Evolutionary conservation across 2,797 vertebrate genomes (phyloP), one percentile per base, ranked within the genome.

Genomic region (Rhinatrema bivittatum): DNA sequence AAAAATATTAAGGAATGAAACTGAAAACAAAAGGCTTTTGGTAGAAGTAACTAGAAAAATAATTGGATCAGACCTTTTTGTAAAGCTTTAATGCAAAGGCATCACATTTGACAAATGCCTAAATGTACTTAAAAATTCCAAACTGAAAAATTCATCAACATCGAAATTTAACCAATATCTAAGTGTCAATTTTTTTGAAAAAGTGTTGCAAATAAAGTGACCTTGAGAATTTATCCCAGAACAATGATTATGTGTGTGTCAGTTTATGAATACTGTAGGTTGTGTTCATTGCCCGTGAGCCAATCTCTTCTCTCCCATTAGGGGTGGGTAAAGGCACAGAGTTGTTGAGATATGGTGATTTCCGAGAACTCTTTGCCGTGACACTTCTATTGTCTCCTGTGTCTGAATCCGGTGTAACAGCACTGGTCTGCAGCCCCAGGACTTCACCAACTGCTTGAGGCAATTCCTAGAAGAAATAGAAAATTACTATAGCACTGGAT

Each of bases 11-110:
- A 77, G 81, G 82, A 85, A 84, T 82, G 80, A 85, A 81, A 81
- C 40, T 75, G 75, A 78, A 73, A 84, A 82, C 78, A 76, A 91
- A 82, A 88, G 78, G 80, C 81, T 80, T 81, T 76, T 80, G 78
- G 74, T 86, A 87, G 74, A 90, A 90, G 83, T 86, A 83, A 83
- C 90, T 96, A 97, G 87, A 97, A 97, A 97, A 90, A 89, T 89
- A 96, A 91, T 89, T 90, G 79, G 65, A 79, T 89, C 84, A 71
- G 75, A 70, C 84, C 70, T 82, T 68, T 70, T 74, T 70, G 70
- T 85, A 86, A 86, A 82, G 78, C 79, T 85, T 82, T 84, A 81
- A 85, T 83, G 76, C 63, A 63, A 76, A 70, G 72, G 74, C 67
- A 77, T 78, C 72, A 71, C 72, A 77, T 70, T 82, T 82, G 79